These are phyloP conservation scores for Phortica variegata DNA, from an alignment of 1,140 invertebrate species.

Conservation along the genomic window DNA sequence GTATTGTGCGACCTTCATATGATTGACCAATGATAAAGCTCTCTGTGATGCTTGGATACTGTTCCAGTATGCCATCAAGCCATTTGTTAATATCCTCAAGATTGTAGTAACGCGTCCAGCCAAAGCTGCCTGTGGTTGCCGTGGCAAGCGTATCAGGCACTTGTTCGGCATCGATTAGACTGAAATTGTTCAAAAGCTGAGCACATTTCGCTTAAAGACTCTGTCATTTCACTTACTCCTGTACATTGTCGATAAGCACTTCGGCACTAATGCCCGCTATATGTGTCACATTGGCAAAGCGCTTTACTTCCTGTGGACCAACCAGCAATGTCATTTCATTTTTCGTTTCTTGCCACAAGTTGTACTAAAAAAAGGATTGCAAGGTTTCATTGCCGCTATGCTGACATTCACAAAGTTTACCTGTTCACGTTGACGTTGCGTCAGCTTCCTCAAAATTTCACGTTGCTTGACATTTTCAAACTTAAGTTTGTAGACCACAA, in stretches of 20 bases:
- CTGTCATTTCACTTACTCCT: constrained; percentile 27
- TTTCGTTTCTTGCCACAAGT: constrained; percentile 26
- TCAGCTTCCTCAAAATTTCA: constrained; percentile 14
- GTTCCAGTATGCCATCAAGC: constrained; percentile 52
- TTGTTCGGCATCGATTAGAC: constrained; percentile 19
- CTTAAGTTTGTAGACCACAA: constrained; percentile 30
- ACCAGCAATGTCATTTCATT: constrained; percentile 35
- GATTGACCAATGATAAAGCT: constrained; percentile 50
- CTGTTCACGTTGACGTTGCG: constrained; percentile 3
- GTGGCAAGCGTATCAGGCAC: neutral
- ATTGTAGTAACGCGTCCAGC: constrained; percentile 57
- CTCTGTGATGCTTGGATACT: constrained; percentile 36
- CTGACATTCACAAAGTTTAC: constrained; percentile 17
- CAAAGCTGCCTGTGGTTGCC: constrained; percentile 21
- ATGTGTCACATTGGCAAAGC: constrained; percentile 12
- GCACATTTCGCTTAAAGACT: neutral
- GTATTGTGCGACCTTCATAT: constrained; percentile 64
- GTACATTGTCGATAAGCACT: constrained; percentile 34
- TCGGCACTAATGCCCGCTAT: constrained; percentile 14
- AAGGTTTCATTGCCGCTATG: neutral
- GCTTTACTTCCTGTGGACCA: constrained; percentile 9
- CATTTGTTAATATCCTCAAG: constrained; percentile 58
- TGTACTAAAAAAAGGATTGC: constrained; percentile 18
- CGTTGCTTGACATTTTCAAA: constrained; percentile 20
- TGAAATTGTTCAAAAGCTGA: constrained; percentile 2